Base-by-base conservation (phyloP, 2,113 vertebrate species). In the Chaetorhynchus papuensis region DNA sequence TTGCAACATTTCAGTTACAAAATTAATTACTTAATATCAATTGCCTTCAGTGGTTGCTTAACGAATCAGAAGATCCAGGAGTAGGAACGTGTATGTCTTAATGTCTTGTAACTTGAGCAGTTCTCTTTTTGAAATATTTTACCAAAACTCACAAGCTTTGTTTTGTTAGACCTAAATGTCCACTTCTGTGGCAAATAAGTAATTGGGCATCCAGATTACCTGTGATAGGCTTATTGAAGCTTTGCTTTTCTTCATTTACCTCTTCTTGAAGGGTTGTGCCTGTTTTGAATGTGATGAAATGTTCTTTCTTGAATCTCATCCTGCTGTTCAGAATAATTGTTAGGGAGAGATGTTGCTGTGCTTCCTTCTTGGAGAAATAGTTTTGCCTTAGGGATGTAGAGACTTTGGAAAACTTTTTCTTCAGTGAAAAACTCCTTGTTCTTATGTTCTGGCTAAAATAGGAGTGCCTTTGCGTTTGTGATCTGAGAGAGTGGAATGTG, bases 1-100 rank as follows among this genome's bases (percentile, higher is more conserved):
- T 96, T 97, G 83, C 94, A 93, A 95, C 90, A 96, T 71, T 88
- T 83, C 52, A 75, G 72, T 96, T 97, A 90, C 96, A 94, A 96
- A 94, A 95, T 65, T 12, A 84, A 53, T 96, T 97, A 88, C 96
- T 87, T 96, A 81, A 96, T 61, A 56, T 90, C 76, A 79, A 14
- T 88, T 95, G 64, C 76, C 41, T 16, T 93, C 60, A 35, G 45
- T 78, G 33, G 7, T 94, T 97, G 83, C 89, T 15, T 81, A 94
- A 96, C 2, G 2, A 8, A 47, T 88, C 50, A 7, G 42, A 77
- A 59, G 85, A 30, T 82, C 35, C 53, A 75, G 28, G 50, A 37
- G 35, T 21, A 71, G 60, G 41, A 86, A 50, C 2, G 0, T 71
- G 6, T 23, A 8, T 82, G 44, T 87, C 81, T 57, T 56, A 23